Conservation (phyloP, 2,113 vertebrate genomes). For the Apus apus region DNA sequence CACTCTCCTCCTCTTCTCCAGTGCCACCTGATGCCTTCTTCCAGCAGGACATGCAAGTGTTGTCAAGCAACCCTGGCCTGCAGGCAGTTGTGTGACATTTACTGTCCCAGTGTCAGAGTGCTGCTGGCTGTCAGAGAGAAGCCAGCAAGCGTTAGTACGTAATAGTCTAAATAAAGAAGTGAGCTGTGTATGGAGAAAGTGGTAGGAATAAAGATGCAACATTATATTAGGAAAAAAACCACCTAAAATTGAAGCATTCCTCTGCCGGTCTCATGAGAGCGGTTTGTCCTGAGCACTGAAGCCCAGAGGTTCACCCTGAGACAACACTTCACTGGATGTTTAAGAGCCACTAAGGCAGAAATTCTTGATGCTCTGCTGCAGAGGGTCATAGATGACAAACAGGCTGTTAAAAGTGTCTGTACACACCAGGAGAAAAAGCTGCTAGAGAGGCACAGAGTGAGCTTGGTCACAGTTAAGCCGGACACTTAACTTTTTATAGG, state of each 20-base stretch:
- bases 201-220: not conserved
- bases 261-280: not conserved
- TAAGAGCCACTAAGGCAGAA: not conserved
- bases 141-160: not conserved
- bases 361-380: not conserved
- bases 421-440: not conserved
- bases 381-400: not conserved
- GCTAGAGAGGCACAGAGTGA: not conserved
- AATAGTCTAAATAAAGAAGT: not conserved
- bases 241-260: not conserved
- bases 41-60: not conserved
- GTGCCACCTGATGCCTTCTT: not conserved
- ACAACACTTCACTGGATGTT: fast-evolving
- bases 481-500: not conserved
- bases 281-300: not conserved
- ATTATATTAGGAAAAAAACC: fast-evolving
- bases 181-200: not conserved
- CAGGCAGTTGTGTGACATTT: not conserved
- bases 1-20: not conserved
- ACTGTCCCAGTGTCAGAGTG: not conserved
- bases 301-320: not conserved
- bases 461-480: not conserved
- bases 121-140: not conserved
- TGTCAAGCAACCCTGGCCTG: not conserved
- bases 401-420: not conserved